A percentile compares a stretch with the other conserved stretches of the same genome.
Evolutionary conservation across 2,797 vertebrate species (phyloP).

Genomic region (Squalus acanthias): DNA sequence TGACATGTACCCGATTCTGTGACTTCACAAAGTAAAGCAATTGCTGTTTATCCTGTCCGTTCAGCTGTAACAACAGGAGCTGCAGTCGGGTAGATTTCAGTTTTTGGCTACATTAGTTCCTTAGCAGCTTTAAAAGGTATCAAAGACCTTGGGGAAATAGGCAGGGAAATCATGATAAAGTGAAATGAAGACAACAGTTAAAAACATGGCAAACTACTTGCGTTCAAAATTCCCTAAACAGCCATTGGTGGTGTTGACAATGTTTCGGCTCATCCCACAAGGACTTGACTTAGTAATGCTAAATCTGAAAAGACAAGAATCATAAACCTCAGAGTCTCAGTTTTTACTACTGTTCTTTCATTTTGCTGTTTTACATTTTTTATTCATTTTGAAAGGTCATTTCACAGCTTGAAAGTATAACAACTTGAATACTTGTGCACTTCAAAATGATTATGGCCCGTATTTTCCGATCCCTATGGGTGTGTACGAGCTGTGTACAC

Average conservation of each 20-base stretch:
- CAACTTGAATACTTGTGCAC: neutral
- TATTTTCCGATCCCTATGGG: no score
- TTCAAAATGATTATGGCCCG: neutral
- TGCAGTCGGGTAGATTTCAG: neutral
- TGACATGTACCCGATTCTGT: neutral
- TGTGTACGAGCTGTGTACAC: no score
- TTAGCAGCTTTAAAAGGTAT: neutral
- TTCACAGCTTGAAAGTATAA: slow-evolving; percentile 16
- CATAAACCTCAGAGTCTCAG: neutral
- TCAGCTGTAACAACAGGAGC: neutral
- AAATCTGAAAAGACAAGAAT: slow-evolving; percentile 2
- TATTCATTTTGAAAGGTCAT: slow-evolving; percentile 14
- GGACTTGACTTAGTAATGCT: neutral
- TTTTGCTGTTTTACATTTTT: neutral
- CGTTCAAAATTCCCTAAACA: neutral
- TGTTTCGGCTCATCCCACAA: neutral
- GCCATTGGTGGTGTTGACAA: neutral
- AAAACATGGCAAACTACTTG: neutral
- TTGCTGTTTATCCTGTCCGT: neutral
- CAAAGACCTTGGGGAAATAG: neutral
- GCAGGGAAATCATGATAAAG: neutral
- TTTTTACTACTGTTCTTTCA: slow-evolving; percentile 22
- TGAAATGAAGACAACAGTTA: neutral
- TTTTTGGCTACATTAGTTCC: neutral
- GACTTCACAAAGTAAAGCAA: neutral